These are phyloP conservation scores for Rhea americana DNA, from an alignment of 2,113 vertebrate genomes.

Conservation along the genomic window DNA sequence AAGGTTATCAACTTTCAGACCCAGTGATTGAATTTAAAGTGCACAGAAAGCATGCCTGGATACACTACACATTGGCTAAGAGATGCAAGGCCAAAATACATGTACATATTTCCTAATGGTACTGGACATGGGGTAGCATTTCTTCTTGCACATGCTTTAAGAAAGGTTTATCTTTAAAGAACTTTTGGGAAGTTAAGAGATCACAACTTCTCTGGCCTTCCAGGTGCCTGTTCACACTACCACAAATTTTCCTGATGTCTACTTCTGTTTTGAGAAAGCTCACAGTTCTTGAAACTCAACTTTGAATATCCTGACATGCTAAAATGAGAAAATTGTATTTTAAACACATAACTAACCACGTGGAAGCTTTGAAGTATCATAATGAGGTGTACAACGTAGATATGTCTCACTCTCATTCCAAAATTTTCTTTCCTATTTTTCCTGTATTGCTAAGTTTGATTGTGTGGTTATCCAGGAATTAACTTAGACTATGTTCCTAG, in stretches of 20 bases:
- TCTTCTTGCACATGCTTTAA: background rate
- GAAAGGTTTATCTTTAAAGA: background rate
- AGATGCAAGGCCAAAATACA: background rate
- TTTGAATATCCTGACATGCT: background rate
- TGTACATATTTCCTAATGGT: background rate
- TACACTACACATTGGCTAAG: background rate
- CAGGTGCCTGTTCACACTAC: background rate
- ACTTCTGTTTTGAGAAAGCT: background rate
- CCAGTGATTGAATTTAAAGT: background rate
- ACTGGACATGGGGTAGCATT: background rate
- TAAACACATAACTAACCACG: background rate
- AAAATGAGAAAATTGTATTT: background rate
- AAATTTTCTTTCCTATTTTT: background rate
- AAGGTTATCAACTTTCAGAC: background rate
- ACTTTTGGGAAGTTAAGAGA: background rate
- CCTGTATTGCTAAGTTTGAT: background rate
- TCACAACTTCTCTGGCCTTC: slow-evolving; percentile 5
- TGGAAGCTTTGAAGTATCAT: background rate
- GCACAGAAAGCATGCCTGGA: background rate
- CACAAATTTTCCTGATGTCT: background rate
- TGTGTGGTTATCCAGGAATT: background rate
- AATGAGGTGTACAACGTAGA: background rate
- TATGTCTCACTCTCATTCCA: background rate
- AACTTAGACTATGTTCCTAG: background rate
- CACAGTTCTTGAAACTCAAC: background rate